Evolutionary conservation across 64 coral and sea anemone species (phyloP).

Genomic region (Stylophora pistillata): DNA sequence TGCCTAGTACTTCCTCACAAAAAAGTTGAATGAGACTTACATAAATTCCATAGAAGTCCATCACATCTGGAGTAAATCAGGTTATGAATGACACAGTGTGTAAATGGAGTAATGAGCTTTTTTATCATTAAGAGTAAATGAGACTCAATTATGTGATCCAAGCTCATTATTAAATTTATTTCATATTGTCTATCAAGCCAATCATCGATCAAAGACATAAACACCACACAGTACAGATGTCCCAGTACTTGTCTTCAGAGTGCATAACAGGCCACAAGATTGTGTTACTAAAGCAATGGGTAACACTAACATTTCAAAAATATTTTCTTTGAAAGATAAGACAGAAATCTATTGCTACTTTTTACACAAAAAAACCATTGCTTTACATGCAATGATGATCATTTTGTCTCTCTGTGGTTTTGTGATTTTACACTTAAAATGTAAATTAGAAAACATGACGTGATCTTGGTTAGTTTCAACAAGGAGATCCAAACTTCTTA

Average conservation of each 20-base stretch:
- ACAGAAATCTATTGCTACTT: background rate
- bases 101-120: background rate
- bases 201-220: background rate
- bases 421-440: background rate
- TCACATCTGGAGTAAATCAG: background rate
- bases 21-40: background rate
- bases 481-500: background rate
- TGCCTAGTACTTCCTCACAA: too few relatives aligned
- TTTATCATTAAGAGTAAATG: slow-evolving; percentile 2
- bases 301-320: background rate
- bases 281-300: background rate
- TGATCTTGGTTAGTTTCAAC: background rate
- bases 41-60: slow-evolving; percentile 40
- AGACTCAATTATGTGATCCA: background rate
- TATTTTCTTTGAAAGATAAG: background rate
- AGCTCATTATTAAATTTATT: slow-evolving; percentile 20
- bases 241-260: background rate
- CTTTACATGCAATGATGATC: background rate
- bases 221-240: slow-evolving; percentile 18
- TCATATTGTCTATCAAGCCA: slow-evolving; percentile 7
- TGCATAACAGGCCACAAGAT: too few relatives aligned
- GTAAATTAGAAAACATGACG: background rate
- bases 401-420: background rate
- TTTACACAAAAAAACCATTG: background rate
- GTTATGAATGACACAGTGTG: background rate